Evolutionary conservation across 2,113 vertebrate genomes (phyloP).

Genomic region (Lasiurus borealis): DNA sequence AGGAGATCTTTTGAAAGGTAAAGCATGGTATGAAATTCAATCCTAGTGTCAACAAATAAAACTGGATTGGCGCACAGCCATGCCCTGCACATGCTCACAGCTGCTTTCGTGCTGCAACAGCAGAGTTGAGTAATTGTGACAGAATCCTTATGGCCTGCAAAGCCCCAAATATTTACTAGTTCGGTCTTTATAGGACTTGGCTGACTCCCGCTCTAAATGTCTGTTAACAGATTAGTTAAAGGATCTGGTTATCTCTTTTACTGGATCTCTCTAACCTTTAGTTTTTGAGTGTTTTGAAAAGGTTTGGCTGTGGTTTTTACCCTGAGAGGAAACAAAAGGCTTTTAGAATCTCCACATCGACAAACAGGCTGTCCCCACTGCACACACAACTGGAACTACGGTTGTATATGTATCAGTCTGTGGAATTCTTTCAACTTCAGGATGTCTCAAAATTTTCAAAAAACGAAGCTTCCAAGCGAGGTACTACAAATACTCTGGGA

Average conservation of each 20-base stretch:
- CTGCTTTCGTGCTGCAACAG: background rate
- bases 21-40: constrained; percentile 37
- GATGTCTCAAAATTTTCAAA: constrained; percentile 12
- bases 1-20: background rate
- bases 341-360: constrained; percentile 47
- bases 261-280: background rate
- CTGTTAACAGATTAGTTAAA: constrained; percentile 9
- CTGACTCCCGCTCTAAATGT: background rate
- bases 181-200: constrained; percentile 26
- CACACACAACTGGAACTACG: constrained; percentile 15
- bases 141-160: background rate
- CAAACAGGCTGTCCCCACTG: background rate
- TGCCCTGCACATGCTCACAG: background rate
- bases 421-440: constrained; percentile 48
- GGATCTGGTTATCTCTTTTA: constrained; percentile 19
- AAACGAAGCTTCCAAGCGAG: background rate
- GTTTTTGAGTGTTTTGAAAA: constrained; percentile 38
- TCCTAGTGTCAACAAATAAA: background rate
- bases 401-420: background rate
- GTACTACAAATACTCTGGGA: constrained; percentile 6
- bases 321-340: background rate
- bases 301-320: constrained; percentile 33
- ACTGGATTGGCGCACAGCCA: background rate
- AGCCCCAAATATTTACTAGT: constrained; percentile 19
- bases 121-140: background rate